phyloP scores from a whole-genome alignment of 1,140 invertebrate genomes.

The Papilio helenus region DNA sequence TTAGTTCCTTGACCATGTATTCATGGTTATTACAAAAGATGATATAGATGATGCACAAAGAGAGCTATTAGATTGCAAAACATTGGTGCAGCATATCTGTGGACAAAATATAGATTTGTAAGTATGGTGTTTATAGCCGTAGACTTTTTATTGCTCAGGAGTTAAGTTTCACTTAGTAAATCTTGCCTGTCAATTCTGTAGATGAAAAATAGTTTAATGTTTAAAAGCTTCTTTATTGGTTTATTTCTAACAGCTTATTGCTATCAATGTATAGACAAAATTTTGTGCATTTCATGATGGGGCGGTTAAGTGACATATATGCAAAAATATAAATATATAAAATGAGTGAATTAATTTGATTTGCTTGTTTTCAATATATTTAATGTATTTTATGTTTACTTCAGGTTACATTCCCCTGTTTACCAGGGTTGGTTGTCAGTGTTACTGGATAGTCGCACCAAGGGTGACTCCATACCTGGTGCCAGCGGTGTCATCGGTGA shows the following conservation, averaged over 20 bases:
- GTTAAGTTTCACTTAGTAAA: too few relatives aligned
- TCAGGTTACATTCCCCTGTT: slow-evolving; percentile 63
- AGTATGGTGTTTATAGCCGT: slow-evolving; percentile 49
- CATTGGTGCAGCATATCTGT: slow-evolving; percentile 75
- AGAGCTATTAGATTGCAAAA: slow-evolving; percentile 74
- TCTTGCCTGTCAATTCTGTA: too few relatives aligned
- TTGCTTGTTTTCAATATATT: too few relatives aligned
- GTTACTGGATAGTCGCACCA: slow-evolving; percentile 64
- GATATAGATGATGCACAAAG: slow-evolving; percentile 68
- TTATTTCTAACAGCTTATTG: too few relatives aligned
- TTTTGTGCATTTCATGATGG: too few relatives aligned
- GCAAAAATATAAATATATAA: too few relatives aligned
- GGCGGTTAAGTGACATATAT: too few relatives aligned
- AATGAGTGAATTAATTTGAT: too few relatives aligned
- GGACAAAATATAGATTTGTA: slow-evolving; percentile 77
- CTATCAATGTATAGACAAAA: too few relatives aligned
- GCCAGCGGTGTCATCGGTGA: slow-evolving; percentile 78
- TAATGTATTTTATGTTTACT: slow-evolving; percentile 29
- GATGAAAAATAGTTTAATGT: too few relatives aligned
- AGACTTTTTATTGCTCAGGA: too few relatives aligned
- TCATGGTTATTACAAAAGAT: slow-evolving; percentile 71
- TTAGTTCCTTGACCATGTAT: slow-evolving; percentile 77
- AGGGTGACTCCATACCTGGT: slow-evolving; percentile 74
- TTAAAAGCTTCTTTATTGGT: too few relatives aligned
- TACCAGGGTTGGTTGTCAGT: slow-evolving; percentile 74